phyloP scores from a whole-genome alignment of 2,888 invertebrate genomes.

The Phyllotreta striolata region DNA sequence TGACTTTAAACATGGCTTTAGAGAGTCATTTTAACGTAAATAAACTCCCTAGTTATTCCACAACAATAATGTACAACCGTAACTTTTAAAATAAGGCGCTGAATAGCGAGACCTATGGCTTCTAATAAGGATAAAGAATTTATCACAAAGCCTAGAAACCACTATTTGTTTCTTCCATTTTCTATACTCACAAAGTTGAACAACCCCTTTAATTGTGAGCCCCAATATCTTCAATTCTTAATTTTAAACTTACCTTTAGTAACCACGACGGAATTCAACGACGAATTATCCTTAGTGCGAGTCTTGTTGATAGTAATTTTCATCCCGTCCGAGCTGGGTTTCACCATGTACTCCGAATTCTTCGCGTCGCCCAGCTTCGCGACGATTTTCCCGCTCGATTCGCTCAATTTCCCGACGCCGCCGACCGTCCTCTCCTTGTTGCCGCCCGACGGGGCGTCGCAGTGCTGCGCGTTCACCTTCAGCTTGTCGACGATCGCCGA shows the following conservation, averaged over 20 bases:
- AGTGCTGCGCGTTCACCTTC: slow-evolving; percentile 74
- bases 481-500: slow-evolving; percentile 88
- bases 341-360: slow-evolving; percentile 88
- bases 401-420: slow-evolving; percentile 54
- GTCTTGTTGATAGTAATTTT: slow-evolving; percentile 93
- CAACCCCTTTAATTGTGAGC: too few species aligned
- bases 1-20: too few species aligned
- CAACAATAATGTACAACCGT: too few species aligned
- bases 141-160: too few species aligned
- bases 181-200: too few species aligned
- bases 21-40: too few species aligned
- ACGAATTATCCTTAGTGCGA: slow-evolving; percentile 69
- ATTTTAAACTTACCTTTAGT: slow-evolving; percentile 34
- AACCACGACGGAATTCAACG: slow-evolving; percentile 35
- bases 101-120: too few species aligned
- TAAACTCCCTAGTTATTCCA: too few species aligned
- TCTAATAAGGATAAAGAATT: too few species aligned
- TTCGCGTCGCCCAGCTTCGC: slow-evolving; percentile 65
- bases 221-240: too few species aligned
- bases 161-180: too few species aligned
- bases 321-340: slow-evolving; percentile 87
- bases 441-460: slow-evolving; percentile 67
- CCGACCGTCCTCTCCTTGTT: slow-evolving; percentile 53
- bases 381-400: slow-evolving; percentile 52
- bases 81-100: too few species aligned